Base-by-base conservation (phyloP, 2,113 vertebrate genomes). In the Mellivora capensis region DNA sequence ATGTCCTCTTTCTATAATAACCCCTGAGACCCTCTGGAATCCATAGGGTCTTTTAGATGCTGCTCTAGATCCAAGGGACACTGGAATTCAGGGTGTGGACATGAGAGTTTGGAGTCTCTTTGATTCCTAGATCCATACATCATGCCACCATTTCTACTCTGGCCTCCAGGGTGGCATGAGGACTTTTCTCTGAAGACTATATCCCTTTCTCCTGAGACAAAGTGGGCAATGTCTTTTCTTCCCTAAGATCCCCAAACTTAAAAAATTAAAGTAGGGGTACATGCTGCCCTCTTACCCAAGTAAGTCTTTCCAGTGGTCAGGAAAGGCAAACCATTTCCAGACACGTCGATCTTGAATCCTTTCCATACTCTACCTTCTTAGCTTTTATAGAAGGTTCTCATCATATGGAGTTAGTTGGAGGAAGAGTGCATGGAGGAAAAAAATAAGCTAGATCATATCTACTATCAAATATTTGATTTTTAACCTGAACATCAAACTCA, bases 171-270 rank as follows among this genome's bases (percentile, higher is more conserved):
- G 37, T 76, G 6, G 18, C 25, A 34, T 52, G 27, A 85, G 12
- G 37, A 64, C 20, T 92, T 94, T 88, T 74, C 21, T 94, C 54
- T 64, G 23, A 94, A 82, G 57, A 1, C n/a, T 79, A 29, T 76
- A 47, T 57, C 6, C 14, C 31, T 11, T 92, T 90, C 54, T 4
- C 12, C 54, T 87, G 79, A 90, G 80, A 84, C 39, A 76, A 74
- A 42, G 27, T 80, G 14, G 44, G 13, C 29, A 67, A 44, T 25
- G 4, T 13, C 25, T 95, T 91, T 94, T 94, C 34, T 64, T 87
- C 31, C 23, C 20, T 84, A 85, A 29, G 2, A 86, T 85, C 52
- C 34, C 34, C 17, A 81, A 47, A 25, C 20, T n/a, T 82, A 62
- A 91, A 77, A 83, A 83, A n/a, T 64, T 74, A 90, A 89, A 64